Conservation (phyloP, 2,113 vertebrate species). For the Tretioscincus oriximinensis region DNA sequence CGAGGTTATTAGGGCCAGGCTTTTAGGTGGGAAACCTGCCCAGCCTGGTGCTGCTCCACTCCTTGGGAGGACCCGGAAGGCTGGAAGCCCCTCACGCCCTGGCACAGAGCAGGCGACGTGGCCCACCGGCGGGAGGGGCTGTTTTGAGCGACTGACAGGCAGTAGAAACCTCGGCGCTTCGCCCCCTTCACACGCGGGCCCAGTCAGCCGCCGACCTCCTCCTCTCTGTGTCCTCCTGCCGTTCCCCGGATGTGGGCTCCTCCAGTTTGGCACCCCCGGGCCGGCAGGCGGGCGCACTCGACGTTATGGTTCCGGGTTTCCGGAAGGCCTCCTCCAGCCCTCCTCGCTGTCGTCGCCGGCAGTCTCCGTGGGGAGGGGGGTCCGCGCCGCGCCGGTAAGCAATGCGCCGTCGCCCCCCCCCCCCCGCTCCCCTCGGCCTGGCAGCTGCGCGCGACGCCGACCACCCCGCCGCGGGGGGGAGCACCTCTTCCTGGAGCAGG, state of each 20-base stretch:
- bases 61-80: too few species aligned
- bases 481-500: not conserved
- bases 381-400: not conserved
- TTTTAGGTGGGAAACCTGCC: too few species aligned
- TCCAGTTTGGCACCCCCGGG: too few species aligned
- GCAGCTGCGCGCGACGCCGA: not conserved
- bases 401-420: not conserved
- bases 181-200: too few species aligned
- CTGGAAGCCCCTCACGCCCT: too few species aligned
- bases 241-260: not conserved
- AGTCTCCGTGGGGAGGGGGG: not conserved
- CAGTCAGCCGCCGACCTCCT: not conserved
- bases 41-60: too few species aligned
- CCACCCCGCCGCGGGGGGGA: not conserved
- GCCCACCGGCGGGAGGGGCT: too few species aligned
- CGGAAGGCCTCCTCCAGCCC: not conserved
- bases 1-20: too few species aligned
- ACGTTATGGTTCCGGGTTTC: slow-evolving; percentile 22
- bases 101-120: too few species aligned
- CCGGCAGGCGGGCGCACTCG: not conserved
- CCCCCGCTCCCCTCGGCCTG: not conserved
- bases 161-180: too few species aligned
- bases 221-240: fast-evolving
- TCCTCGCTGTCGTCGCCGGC: not conserved
- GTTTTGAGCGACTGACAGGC: too few species aligned